Evolutionary conservation across 2,888 invertebrate species (phyloP), one percentile per base, ranked within the genome.

Genomic region (Synanthedon andrenaeformis): DNA sequence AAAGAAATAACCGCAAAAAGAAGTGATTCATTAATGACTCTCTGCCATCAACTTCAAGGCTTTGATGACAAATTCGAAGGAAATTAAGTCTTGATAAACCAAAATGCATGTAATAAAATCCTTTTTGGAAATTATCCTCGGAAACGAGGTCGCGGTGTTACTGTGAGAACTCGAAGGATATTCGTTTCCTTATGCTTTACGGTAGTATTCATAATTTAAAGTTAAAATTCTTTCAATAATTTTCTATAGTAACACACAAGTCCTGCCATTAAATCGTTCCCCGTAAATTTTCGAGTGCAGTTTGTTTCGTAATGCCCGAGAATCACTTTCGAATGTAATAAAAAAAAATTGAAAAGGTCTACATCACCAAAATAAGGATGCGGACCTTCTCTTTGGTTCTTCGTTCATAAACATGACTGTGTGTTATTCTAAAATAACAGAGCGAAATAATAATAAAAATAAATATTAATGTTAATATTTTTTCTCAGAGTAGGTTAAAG

Each of bases 241-340:
- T 45, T 45, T 13, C 13, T n/a, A 35, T 45, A 45, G 45, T 45
- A 45, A n/a, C 45, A 45, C 45, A 45, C 45, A 13, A 13, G 1
- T 69, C 63, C 64, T 59, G 58, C 66, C 70, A 73, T 76, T 73
- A 77, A 74, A 65, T 62, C 62, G 68, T 62, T 68, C 67, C 61
- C 70, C 71, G 66, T 72, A 75, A 75, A 76, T 66, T 62, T 68
- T 62, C 58, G 59, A 59, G 54, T 56, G 53, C 53, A 49, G 63
- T 80, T 79, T 60, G 63, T 80, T 79, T 60, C 69, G 70, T 74
- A 79, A 80, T 64, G 64, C 56, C 56, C 62, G 63, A 65, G 76
- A 74, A 77, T 79, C 74, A 82, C 82, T 83, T 85, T 86, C 84
- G 73, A 81, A 83, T 75, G 73, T 72, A 65, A 72, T 80, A 76